Percentiles rank a stretch among this genome's conserved stretches.
Evolutionary conservation across 2,113 vertebrate species (phyloP).

Genomic region (Lampris incognitus): DNA sequence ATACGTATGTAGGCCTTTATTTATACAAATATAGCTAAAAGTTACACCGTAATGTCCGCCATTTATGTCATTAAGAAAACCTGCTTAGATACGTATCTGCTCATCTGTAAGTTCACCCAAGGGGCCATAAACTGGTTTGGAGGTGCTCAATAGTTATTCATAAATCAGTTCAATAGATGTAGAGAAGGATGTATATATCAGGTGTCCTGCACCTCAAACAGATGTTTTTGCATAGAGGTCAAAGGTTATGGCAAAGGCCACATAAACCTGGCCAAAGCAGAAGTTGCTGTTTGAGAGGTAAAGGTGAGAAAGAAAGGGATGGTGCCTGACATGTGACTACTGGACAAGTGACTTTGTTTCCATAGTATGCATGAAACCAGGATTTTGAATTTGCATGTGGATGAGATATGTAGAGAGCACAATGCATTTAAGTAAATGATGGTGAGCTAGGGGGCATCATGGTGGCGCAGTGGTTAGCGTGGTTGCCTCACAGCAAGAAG

Average conservation of each 20-base stretch:
- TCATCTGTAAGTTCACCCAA: constrained; percentile 17
- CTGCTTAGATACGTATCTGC: not conserved
- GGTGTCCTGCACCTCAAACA: constrained; percentile 65
- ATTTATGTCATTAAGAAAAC: not conserved
- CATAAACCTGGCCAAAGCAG: constrained; percentile 67
- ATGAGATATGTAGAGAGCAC: not conserved
- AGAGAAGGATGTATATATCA: constrained; percentile 53
- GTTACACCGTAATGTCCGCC: not conserved
- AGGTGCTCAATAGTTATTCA: constrained; percentile 20
- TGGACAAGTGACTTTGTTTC: constrained; percentile 44
- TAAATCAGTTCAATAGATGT: constrained; percentile 67
- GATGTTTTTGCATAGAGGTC: constrained; percentile 67
- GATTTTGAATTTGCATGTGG: not conserved
- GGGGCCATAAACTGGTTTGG: not conserved
- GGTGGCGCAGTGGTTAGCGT: too few relatives aligned
- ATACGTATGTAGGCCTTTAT: not conserved
- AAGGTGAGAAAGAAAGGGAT: constrained; percentile 63
- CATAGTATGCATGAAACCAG: constrained; percentile 8
- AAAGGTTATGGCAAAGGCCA: constrained; percentile 62
- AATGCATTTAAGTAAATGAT: not conserved
- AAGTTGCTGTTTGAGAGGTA: constrained; percentile 34
- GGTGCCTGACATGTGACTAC: constrained; percentile 30
- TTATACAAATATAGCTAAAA: not conserved
- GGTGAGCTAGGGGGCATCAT: too few relatives aligned
- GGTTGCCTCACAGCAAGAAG: too few relatives aligned